Evolutionary conservation across 2,113 vertebrate species (phyloP).

Genomic region (Australoheros scitulus): DNA sequence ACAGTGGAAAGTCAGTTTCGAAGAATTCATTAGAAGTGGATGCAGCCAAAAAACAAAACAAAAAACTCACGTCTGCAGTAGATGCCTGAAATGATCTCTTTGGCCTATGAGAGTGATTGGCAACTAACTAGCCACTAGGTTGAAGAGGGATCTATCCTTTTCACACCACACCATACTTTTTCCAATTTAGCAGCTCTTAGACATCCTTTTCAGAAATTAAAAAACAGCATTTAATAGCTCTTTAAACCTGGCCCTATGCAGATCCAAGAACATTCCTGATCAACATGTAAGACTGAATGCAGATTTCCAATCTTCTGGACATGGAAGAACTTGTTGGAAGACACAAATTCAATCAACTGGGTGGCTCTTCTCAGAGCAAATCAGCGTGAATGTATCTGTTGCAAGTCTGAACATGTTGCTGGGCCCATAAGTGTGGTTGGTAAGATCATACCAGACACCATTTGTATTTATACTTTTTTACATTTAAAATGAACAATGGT

Average conservation of each 20-base stretch:
- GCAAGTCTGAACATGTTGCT: slow-evolving; percentile 57
- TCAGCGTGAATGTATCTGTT: slow-evolving; percentile 77
- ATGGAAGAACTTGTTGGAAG: slow-evolving; percentile 20
- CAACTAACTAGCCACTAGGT: slow-evolving; percentile 44
- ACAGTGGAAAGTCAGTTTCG: slow-evolving; percentile 36
- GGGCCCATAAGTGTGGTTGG: slow-evolving; percentile 26
- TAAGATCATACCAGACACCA: slow-evolving; percentile 12
- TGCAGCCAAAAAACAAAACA: slow-evolving; percentile 41
- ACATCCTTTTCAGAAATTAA: slow-evolving; percentile 20
- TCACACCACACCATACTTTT: slow-evolving; percentile 35
- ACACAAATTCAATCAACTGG: slow-evolving; percentile 62
- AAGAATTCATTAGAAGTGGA: slow-evolving; percentile 43
- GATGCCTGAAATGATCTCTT: slow-evolving; percentile 76
- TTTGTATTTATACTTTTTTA: slow-evolving; percentile 34
- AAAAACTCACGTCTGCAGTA: slow-evolving; percentile 8
- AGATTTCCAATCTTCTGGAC: slow-evolving; percentile 23
- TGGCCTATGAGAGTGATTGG: slow-evolving; percentile 69
- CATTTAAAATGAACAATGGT: slow-evolving; percentile 15
- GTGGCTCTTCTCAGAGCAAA: slow-evolving; percentile 42
- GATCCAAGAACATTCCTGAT: slow-evolving; percentile 52
- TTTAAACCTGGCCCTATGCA: slow-evolving; percentile 56
- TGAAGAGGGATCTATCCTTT: slow-evolving; percentile 17
- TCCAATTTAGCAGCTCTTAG: slow-evolving; percentile 37
- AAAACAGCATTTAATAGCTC: slow-evolving; percentile 25
- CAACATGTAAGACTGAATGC: slow-evolving; percentile 16